Evolutionary conservation across 2,113 vertebrate species (phyloP), one percentile per base, ranked within the genome.

Genomic region (Barnardius zonarius): DNA sequence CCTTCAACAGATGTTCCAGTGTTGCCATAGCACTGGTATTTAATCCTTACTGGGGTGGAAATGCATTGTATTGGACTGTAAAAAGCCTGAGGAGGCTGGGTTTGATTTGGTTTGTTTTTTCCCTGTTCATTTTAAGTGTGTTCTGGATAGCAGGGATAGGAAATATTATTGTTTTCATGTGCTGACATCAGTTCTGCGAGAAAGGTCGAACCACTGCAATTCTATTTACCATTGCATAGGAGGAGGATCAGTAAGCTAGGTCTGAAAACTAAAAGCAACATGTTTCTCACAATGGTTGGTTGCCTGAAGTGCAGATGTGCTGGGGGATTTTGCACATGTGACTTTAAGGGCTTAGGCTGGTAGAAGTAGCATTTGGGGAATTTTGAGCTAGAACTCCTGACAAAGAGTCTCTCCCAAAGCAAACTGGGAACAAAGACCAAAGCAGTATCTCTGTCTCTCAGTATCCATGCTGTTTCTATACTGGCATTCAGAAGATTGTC

Each of bases 201-300:
- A 94, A 95, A 94, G 95, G 90, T 93, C 92, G 92, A 97, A 59
- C 94, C 90, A 54, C 77, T 81, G 91, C 92, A 97, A 97, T 93
- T 96, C 83, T 84, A 37, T 57, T 94, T 83, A 61, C 83, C 57
- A 61, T 30, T 90, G 59, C 90, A 74, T 48, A 94, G 80, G 66
- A 86, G 57, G 73, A 88, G 51, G 79, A 94, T 90, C 75, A 70
- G 70, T 69, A 73, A 54, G 59, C 59, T 90, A 59, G 39, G 27
- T 81, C 51, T 80, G 48, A 93, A 94, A 94, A 61, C 19, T 52
- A 68, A 94, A 94, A 85, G 41, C 70, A 93, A 17, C 9, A 24
- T 76, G 24, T 82, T 94, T 94, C 69, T 93, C 31, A 16, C 49
- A 76, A 7, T 0, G 1, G 68, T 63, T 0, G 1, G 72, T 59